Evolutionary conservation across 2,113 vertebrate genomes (phyloP), one percentile per base, ranked within the genome.

Genomic region (Sphaerodactylus townsendi): DNA sequence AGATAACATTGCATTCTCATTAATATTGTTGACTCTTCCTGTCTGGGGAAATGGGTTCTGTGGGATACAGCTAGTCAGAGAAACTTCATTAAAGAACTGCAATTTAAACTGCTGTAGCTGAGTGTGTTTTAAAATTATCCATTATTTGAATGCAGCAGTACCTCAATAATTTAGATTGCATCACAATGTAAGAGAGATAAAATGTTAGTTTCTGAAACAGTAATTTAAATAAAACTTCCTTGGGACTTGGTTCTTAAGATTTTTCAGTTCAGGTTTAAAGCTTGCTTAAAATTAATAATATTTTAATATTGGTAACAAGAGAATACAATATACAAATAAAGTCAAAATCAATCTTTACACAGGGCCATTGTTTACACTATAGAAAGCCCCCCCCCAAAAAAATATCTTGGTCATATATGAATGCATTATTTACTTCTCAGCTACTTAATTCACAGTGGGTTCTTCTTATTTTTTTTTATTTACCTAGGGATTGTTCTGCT

Each of bases 1-100:
- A 88, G 69, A 76, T 80, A 85, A 83, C 17, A 77, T 50, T 53
- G 11, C 10, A 17, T 89, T 89, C 84, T 85, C 80, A 86, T 30
- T 3, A 23, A 7, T 1, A 5, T 41, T 23, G 48, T 5, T 82
- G 23, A 81, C 77, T 86, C 84, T 76, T 25, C 19, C 25, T 70
- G 13, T 79, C 84, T 88, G 21, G 80, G 80, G 72, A 80, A 77
- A 23, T 7, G 39, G 46, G 5, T 65, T 75, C 23, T 72, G 80
- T 88, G 73, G 4, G 65, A 85, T 86, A 78, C 9, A 73, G 44
- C 11, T 85, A 48, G 33, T 70, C 59, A 77, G 41, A 74, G 9
- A 73, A 59, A 53, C 33, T 4, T 33, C 82, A 1, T 1, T 86
- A 83, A 68, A 33, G 6, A 77, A 28, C 46, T 14, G 35, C n/a